Percentiles rank a stretch among this genome's conserved stretches.
Conservation (phyloP, 64 coral and sea anemone species). For the Actinia equina region DNA sequence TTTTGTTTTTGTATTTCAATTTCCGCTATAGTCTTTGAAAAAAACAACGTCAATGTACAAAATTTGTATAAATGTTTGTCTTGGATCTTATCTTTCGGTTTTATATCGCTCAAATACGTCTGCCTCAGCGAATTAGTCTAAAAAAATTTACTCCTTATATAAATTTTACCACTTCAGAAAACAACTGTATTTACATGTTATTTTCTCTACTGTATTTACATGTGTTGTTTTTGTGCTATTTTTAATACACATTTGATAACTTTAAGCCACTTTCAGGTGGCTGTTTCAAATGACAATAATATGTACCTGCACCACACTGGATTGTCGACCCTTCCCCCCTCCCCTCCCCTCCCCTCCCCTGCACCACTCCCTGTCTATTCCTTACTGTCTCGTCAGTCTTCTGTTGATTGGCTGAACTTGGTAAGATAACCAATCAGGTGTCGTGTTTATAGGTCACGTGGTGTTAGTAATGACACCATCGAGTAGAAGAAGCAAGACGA, state of each 20-base stretch:
- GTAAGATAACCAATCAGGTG: slow-evolving; percentile 37
- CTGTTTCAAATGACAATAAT: slow-evolving; percentile 13
- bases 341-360: slow-evolving; percentile 4
- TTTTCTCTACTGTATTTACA: no score
- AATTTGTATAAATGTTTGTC: neutral
- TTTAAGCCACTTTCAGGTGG: slow-evolving; percentile 32
- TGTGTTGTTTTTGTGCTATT: neutral
- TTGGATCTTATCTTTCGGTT: neutral
- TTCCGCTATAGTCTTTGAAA: neutral
- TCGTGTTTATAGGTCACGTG: slow-evolving; percentile 19
- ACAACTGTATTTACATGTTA: no score
- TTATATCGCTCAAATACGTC: neutral
- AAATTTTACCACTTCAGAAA: neutral
- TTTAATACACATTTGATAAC: slow-evolving; percentile 22
- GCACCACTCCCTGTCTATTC: neutral
- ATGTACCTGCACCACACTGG: neutral
- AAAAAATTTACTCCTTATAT: neutral
- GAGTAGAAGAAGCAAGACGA: slow-evolving; percentile 6
- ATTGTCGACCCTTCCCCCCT: slow-evolving; percentile 6
- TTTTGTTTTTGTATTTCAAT: neutral
- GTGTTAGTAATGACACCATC: slow-evolving; percentile 47
- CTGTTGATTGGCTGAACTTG: neutral
- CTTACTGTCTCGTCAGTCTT: neutral
- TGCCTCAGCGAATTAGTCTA: neutral
- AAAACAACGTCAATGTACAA: neutral